These are phyloP conservation scores for Zaprionus tsacasi DNA, from an alignment of 1,140 invertebrate species.

Conservation along the genomic window DNA sequence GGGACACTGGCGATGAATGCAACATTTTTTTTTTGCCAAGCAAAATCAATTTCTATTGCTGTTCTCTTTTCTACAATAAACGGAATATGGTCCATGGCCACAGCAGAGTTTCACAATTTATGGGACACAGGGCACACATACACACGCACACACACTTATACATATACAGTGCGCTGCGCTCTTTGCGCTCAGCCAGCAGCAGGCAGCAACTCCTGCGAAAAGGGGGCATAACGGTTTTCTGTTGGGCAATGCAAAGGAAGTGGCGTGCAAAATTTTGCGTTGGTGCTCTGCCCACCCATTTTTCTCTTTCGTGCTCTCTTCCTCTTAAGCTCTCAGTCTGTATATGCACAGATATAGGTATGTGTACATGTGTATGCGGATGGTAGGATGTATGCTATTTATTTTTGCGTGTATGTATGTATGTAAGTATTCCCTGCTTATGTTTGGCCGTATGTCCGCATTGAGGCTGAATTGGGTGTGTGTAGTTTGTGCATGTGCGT, in stretches of 20 bases:
- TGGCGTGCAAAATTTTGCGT: slow-evolving; percentile 77
- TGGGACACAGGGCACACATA: slow-evolving; percentile 74
- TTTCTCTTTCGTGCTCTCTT: slow-evolving; percentile 12
- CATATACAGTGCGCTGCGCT: slow-evolving; percentile 52
- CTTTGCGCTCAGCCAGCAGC: slow-evolving; percentile 54
- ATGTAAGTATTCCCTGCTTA: slow-evolving; percentile 17
- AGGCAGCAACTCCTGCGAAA: slow-evolving; percentile 60
- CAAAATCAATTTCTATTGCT: slow-evolving; percentile 68
- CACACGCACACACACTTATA: slow-evolving; percentile 38
- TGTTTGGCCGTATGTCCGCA: slow-evolving; percentile 1
- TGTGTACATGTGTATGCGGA: slow-evolving; percentile 31
- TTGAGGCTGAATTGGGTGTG: slow-evolving; percentile 52
- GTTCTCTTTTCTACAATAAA: slow-evolving; percentile 63
- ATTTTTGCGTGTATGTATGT: slow-evolving; percentile 60
- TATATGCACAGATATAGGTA: slow-evolving; percentile 24
- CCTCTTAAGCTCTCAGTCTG: slow-evolving; percentile 30
- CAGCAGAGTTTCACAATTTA: slow-evolving; percentile 75
- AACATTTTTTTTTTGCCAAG: slow-evolving; percentile 44
- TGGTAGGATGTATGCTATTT: slow-evolving; percentile 58
- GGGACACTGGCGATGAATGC: slow-evolving; percentile 13
- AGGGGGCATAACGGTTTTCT: slow-evolving; percentile 51
- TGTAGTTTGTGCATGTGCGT: slow-evolving; percentile 21
- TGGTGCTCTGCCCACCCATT: slow-evolving; percentile 42
- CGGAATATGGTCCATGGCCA: slow-evolving; percentile 82
- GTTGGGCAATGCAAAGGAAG: slow-evolving; percentile 68